A percentile compares a stretch with the other conserved stretches of the same genome.
Evolutionary conservation across 2,888 invertebrate species (phyloP).

Genomic region (Melieria crassipennis): DNA sequence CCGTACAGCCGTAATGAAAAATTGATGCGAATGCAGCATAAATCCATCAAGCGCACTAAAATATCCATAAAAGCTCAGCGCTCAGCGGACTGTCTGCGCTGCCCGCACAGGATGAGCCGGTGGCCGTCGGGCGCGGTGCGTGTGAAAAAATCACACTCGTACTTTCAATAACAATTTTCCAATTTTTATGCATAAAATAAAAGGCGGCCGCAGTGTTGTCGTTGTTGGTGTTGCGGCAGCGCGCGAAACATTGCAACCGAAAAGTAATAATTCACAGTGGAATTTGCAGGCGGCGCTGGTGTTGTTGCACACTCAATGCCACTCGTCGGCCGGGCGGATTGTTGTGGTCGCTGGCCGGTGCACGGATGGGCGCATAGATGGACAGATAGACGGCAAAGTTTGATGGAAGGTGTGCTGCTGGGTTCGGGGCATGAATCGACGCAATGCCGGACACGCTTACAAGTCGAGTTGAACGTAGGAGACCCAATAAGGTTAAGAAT

Average conservation of each 20-base stretch:
- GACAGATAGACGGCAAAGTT: too few relatives aligned
- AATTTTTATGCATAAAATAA: conserved; percentile 3
- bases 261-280: conserved; percentile 31
- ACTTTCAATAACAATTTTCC: conserved; percentile 27
- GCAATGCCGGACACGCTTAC: too few relatives aligned
- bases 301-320: too few relatives aligned
- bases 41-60: conserved; percentile 33
- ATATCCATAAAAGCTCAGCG: neutral
- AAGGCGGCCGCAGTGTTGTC: neutral
- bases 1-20: conserved; percentile 26
- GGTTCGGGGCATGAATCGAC: too few relatives aligned
- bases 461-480: too few relatives aligned
- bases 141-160: conserved; percentile 2
- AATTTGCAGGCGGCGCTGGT: neutral
- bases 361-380: too few relatives aligned
- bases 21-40: conserved; percentile 34
- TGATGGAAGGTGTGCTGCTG: too few relatives aligned
- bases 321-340: too few relatives aligned
- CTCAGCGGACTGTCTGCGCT: neutral
- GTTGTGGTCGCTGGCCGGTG: too few relatives aligned
- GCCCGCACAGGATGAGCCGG: neutral
- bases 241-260: conserved; percentile 16
- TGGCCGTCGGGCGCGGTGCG: neutral
- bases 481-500: too few relatives aligned
- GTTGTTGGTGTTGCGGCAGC: neutral